phyloP scores from a whole-genome alignment of 2,113 vertebrate genomes.

The Sylvia atricapilla region DNA sequence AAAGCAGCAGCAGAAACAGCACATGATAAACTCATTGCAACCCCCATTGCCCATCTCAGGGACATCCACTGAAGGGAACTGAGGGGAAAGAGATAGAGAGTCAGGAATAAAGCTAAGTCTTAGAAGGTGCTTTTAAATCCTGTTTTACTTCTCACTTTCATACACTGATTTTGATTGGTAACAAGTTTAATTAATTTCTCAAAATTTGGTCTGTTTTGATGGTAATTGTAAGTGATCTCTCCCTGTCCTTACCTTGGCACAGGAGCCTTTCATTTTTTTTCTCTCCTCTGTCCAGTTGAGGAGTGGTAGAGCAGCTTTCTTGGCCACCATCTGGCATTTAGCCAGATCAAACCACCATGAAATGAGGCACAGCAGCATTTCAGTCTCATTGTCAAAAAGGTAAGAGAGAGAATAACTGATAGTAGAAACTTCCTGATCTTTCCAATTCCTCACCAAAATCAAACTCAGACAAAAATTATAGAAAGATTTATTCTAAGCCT shows the following conservation, averaged over 20 bases:
- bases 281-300: neutral
- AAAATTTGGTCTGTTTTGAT: neutral
- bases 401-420: neutral
- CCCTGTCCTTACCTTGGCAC: neutral
- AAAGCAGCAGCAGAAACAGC: neutral
- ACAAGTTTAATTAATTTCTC: neutral
- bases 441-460: neutral
- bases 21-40: neutral
- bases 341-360: neutral
- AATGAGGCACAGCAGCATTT: neutral
- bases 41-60: neutral
- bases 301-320: neutral
- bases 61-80: neutral
- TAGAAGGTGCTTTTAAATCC: neutral
- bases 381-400: neutral
- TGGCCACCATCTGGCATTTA: neutral
- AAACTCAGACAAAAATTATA: neutral
- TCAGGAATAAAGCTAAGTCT: neutral
- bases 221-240: neutral
- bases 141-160: neutral
- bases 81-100: neutral
- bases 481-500: neutral
- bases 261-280: neutral
- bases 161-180: neutral
- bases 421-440: neutral